phyloP scores from a whole-genome alignment of 2,113 vertebrate species.

The Centropristis striata region DNA sequence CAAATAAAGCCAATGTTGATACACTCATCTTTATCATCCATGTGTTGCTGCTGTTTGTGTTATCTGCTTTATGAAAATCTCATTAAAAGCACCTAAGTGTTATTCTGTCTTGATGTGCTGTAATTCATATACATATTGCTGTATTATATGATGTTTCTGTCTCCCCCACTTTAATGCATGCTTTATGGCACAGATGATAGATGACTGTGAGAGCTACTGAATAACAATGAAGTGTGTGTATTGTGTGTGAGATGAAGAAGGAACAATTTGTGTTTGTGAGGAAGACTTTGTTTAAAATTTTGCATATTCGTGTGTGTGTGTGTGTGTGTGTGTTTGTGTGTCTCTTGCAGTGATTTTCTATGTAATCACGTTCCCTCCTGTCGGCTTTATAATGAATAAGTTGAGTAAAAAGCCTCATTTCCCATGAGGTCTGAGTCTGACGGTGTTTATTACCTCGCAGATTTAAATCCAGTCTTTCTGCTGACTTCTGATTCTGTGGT shows the following conservation, averaged over 20 bases:
- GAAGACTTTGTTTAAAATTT: slow-evolving; percentile 25
- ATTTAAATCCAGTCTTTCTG: slow-evolving; percentile 42
- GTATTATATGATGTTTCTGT: slow-evolving; percentile 23
- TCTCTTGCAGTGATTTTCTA: background rate
- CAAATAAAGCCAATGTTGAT: background rate
- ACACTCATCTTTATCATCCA: background rate
- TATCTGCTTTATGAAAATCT: slow-evolving; percentile 18
- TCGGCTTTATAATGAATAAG: slow-evolving; percentile 26
- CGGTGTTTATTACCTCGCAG: slow-evolving; percentile 45
- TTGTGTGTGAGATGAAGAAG: slow-evolving; percentile 14
- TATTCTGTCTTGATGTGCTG: slow-evolving; percentile 27
- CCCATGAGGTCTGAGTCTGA: slow-evolving; percentile 26
- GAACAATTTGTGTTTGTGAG: background rate
- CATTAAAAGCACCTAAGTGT: slow-evolving; percentile 21
- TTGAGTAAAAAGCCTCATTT: slow-evolving; percentile 46
- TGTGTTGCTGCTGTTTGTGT: background rate
- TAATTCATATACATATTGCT: slow-evolving; percentile 24
- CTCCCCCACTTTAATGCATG: background rate
- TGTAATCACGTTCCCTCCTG: slow-evolving; percentile 21
- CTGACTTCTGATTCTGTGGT: slow-evolving; percentile 36
- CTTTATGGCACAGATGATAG: slow-evolving; percentile 45
- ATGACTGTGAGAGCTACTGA: slow-evolving; percentile 29
- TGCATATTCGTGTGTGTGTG: slow-evolving; percentile 10
- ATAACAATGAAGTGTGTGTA: slow-evolving; percentile 49
- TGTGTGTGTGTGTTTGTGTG: slow-evolving; percentile 17